phyloP scores from a whole-genome alignment of 2,797 vertebrate genomes.

The Xenentodon cancila region DNA sequence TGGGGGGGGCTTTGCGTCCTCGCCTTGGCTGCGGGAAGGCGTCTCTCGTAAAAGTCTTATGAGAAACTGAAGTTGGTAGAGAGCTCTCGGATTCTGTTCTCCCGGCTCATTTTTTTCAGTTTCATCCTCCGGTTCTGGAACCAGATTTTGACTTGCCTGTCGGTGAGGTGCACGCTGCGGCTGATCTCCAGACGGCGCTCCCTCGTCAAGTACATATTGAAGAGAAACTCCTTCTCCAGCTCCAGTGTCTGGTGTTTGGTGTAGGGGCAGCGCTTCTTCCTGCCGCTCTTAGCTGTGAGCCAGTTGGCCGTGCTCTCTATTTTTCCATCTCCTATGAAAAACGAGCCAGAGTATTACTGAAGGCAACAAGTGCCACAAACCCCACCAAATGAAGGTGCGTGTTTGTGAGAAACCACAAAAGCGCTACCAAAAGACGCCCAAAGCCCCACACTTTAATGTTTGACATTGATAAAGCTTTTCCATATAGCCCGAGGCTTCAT shows the following conservation, averaged over 20 bases:
- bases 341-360: constrained; percentile 41
- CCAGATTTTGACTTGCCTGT: constrained; percentile 99
- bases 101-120: constrained; percentile 99
- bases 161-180: constrained; percentile 96
- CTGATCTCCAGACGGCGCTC: constrained; percentile 99
- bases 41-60: constrained; percentile 79
- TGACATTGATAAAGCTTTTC: too few relatives aligned
- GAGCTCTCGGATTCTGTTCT: constrained; percentile 97
- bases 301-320: constrained; percentile 92
- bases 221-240: constrained; percentile 99
- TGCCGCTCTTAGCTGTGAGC: constrained; percentile 96
- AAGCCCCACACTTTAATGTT: too few relatives aligned
- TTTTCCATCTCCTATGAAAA: constrained; percentile 87
- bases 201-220: constrained; percentile 99
- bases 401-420: not conserved
- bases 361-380: constrained; percentile 50
- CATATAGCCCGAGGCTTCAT: too few relatives aligned
- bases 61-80: constrained; percentile 97
- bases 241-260: constrained; percentile 98
- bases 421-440: not conserved
- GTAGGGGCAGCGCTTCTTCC: constrained; percentile 98
- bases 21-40: constrained; percentile 51
- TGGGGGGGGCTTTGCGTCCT: constrained; percentile 44
- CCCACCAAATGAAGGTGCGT: not conserved
- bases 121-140: constrained; percentile 99